phyloP scores from a whole-genome alignment of 2,113 vertebrate genomes.

The Macrotus californicus region DNA sequence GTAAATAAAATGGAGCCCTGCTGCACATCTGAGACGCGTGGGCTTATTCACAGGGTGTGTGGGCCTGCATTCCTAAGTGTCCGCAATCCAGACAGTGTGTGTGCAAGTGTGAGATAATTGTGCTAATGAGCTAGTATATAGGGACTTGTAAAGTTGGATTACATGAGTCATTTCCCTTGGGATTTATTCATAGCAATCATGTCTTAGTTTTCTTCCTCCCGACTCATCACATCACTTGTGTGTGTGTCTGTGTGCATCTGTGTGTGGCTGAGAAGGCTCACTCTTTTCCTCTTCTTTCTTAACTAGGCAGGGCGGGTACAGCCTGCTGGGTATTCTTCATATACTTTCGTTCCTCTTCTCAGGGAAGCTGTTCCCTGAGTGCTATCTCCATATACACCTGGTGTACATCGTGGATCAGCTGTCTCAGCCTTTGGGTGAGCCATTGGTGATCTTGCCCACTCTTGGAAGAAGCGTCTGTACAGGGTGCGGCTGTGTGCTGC shows the following conservation, averaged over 20 bases:
- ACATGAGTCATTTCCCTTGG: neutral
- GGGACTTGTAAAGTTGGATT: neutral
- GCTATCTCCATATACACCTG: neutral
- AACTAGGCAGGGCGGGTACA: neutral
- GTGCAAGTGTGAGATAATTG: neutral
- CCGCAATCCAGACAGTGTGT: neutral
- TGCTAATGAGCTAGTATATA: neutral
- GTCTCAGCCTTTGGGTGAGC: neutral
- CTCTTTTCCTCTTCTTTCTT: neutral
- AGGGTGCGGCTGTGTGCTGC: rapidly evolving
- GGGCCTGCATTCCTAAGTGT: neutral
- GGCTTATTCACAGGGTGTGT: neutral
- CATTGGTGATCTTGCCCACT: neutral
- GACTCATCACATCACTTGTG: neutral
- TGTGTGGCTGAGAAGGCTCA: neutral
- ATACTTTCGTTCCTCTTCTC: neutral
- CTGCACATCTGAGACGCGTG: neutral
- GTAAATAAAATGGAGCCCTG: neutral
- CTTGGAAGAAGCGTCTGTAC: neutral
- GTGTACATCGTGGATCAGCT: neutral
- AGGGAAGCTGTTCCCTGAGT: neutral
- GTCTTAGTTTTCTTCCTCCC: neutral
- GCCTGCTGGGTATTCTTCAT: neutral
- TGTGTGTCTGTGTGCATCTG: too few species aligned
- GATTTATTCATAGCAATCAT: neutral